Evolutionary conservation across 2,888 invertebrate genomes (phyloP).

Genomic region (Parthenolecanium corni): DNA sequence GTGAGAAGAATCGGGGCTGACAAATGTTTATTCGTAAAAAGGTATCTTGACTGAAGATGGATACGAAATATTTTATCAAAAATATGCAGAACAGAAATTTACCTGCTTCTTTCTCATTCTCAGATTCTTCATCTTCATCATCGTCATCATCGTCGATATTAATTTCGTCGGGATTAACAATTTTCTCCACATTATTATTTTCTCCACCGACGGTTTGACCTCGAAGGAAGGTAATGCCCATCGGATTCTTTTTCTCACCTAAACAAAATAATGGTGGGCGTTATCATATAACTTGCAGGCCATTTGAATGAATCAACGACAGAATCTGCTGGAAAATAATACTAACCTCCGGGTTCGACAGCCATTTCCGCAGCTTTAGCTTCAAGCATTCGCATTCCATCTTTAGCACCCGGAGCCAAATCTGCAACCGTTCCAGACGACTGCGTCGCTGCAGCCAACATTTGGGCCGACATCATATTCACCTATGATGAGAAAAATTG

Average conservation of each 20-base stretch:
- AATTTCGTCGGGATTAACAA: slow-evolving; percentile 77
- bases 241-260: not conserved
- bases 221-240: slow-evolving; percentile 44
- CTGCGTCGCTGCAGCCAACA: slow-evolving; percentile 66
- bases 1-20: slow-evolving; percentile 33
- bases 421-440: slow-evolving; percentile 57
- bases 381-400: slow-evolving; percentile 80
- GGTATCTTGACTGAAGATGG: not conserved
- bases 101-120: slow-evolving; percentile 25
- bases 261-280: too few species aligned
- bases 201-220: slow-evolving; percentile 63
- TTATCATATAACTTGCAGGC: not conserved
- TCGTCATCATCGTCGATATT: slow-evolving; percentile 64
- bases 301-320: not conserved
- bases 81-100: slow-evolving; percentile 16
- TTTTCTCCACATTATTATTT: slow-evolving; percentile 37
- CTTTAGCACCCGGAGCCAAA: slow-evolving; percentile 61
- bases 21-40: not conserved
- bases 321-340: not conserved
- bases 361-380: slow-evolving; percentile 64
- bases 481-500: too few species aligned
- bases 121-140: slow-evolving; percentile 41
- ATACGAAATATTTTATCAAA: not conserved
- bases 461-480: slow-evolving; percentile 99
- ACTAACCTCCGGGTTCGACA: not conserved